A percentile compares a stretch with the other conserved stretches of the same genome.
Evolutionary conservation across 2,113 vertebrate genomes (phyloP).

Genomic region (Indicator indicator): DNA sequence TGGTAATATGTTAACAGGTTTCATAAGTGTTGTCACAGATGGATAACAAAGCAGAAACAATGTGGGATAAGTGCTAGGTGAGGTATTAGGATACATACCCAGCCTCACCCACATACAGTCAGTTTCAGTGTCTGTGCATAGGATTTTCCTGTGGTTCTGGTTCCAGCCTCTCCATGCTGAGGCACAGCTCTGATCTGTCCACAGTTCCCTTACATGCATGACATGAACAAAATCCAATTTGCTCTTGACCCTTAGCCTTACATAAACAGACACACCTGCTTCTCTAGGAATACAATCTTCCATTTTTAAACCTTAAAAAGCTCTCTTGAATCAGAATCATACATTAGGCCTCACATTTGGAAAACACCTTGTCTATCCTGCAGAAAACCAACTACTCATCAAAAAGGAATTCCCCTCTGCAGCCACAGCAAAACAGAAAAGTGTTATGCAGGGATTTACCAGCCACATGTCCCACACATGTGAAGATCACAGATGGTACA

Average conservation of each 20-base stretch:
- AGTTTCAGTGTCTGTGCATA: neutral
- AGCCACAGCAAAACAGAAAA: neutral
- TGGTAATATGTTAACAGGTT: neutral
- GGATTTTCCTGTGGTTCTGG: neutral
- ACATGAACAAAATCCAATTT: neutral
- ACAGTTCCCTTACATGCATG: no score
- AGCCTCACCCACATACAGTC: neutral
- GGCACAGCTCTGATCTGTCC: neutral
- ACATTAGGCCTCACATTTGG: neutral
- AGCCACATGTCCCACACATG: neutral
- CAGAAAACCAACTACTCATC: neutral
- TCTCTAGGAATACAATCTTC: neutral
- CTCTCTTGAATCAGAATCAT: neutral
- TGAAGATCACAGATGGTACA: neutral
- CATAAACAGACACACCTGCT: neutral
- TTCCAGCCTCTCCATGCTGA: neutral
- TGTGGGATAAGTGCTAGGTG: neutral
- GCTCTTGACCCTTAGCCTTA: neutral
- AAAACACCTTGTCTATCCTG: neutral
- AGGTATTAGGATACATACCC: neutral
- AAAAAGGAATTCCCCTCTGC: constrained; percentile 3
- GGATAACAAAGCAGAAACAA: neutral
- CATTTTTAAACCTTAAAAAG: neutral
- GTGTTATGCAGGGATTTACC: neutral
- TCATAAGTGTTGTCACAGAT: neutral